phyloP scores from a whole-genome alignment of 1,140 invertebrate species.

The Drosophila baimaii region DNA sequence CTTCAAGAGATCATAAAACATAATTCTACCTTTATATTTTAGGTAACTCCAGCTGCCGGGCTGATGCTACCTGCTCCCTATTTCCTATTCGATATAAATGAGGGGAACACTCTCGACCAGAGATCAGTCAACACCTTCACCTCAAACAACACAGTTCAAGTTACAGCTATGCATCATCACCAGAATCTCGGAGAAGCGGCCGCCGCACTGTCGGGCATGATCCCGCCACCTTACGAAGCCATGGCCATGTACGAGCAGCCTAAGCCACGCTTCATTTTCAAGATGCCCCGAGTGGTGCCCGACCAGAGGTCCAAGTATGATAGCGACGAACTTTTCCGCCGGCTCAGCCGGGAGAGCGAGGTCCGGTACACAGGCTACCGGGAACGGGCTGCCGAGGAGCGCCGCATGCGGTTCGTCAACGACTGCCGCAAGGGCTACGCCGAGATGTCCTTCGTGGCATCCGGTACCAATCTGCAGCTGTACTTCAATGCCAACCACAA shows the following conservation, averaged over 20 bases:
- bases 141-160: neutral
- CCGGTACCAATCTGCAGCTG: conserved; percentile 96
- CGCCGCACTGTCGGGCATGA: conserved; percentile 43
- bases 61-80: neutral
- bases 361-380: conserved; percentile 97
- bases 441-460: conserved; percentile 96
- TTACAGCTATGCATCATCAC: conserved; percentile 66
- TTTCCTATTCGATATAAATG: conserved; percentile 42
- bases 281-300: conserved; percentile 97
- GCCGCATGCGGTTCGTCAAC: conserved; percentile 95
- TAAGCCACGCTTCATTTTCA: conserved; percentile 94
- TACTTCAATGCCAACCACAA: conserved; percentile 90
- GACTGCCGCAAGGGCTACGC: conserved; percentile 97
- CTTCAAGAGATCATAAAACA: conserved; percentile 17
- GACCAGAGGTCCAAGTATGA: conserved; percentile 98
- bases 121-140: conserved; percentile 28
- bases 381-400: conserved; percentile 95
- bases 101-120: no score
- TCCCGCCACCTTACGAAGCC: conserved; percentile 61
- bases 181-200: conserved; percentile 55
- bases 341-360: conserved; percentile 96
- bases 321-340: conserved; percentile 96
- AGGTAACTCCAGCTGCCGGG: neutral
- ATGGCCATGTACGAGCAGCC: conserved; percentile 92
- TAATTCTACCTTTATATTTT: neutral